A percentile compares a stretch with the other conserved stretches of the same genome.
Conservation (phyloP, 2,113 vertebrate species). For the Sardina pilchardus region DNA sequence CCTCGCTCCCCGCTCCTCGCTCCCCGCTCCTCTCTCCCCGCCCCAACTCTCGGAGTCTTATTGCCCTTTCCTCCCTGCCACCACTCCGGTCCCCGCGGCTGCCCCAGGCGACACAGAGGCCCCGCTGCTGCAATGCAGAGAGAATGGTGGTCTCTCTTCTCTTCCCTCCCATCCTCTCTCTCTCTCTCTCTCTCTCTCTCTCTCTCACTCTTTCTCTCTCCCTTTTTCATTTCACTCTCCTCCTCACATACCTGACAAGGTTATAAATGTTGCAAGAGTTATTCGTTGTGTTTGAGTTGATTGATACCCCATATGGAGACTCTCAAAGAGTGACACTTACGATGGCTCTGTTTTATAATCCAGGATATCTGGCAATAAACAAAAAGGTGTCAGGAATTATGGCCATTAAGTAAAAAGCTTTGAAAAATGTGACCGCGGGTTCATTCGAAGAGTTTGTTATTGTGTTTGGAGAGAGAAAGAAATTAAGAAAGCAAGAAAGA, state of each 20-base stretch:
- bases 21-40: background rate
- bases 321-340: slow-evolving; percentile 40
- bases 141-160: slow-evolving; percentile 14
- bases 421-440: slow-evolving; percentile 26
- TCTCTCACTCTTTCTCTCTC: slow-evolving; percentile 31
- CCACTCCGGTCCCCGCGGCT: slow-evolving; percentile 41
- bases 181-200: slow-evolving; percentile 3
- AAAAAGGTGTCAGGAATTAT: slow-evolving; percentile 22
- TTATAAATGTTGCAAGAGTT: slow-evolving; percentile 54
- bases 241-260: slow-evolving; percentile 49
- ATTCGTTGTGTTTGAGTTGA: slow-evolving; percentile 56
- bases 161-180: slow-evolving; percentile 15
- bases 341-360: slow-evolving; percentile 41
- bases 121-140: slow-evolving; percentile 7
- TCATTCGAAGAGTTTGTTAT: slow-evolving; percentile 10
- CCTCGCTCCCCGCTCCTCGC: background rate
- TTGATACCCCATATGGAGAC: slow-evolving; percentile 47
- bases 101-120: slow-evolving; percentile 40
- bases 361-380: slow-evolving; percentile 47
- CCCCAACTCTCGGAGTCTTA: background rate
- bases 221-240: slow-evolving; percentile 45
- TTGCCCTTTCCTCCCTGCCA: background rate
- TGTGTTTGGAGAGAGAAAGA: background rate
- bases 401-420: slow-evolving; percentile 27
- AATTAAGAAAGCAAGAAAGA: slow-evolving; percentile 39